These are phyloP conservation scores for Alligator mississippiensis DNA, from an alignment of 2,113 vertebrate species.

Conservation along the genomic window DNA sequence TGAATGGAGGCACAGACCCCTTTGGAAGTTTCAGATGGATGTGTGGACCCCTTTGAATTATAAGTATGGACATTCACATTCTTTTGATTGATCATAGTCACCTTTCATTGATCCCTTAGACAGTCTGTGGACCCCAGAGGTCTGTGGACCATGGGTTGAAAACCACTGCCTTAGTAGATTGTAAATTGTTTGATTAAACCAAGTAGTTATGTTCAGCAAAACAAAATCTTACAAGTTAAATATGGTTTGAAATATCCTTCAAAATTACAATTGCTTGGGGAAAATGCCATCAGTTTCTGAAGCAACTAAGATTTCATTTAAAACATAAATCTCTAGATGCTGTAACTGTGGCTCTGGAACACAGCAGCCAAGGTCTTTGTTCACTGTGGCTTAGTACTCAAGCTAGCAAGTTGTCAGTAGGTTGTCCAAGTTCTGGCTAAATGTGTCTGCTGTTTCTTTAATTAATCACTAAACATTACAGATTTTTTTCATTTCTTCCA, in stretches of 20 bases:
- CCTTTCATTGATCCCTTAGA: no score
- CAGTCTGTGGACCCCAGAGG: no score
- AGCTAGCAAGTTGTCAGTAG: neutral
- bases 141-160: no score
- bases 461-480: neutral
- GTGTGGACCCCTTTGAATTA: no score
- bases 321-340: neutral
- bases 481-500: neutral
- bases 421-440: neutral
- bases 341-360: neutral
- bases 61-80: no score
- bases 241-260: neutral
- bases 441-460: neutral
- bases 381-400: neutral
- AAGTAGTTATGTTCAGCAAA: neutral
- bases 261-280: neutral
- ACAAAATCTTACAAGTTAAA: neutral
- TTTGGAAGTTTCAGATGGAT: no score
- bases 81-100: no score
- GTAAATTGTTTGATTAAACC: conserved; percentile 15
- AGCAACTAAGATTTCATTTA: neutral
- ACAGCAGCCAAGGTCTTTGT: neutral
- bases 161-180: no score
- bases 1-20: no score
- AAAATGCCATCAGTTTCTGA: neutral